These are phyloP conservation scores for Eristalis arbustorum DNA, from an alignment of 2,888 invertebrate genomes.

Conservation along the genomic window DNA sequence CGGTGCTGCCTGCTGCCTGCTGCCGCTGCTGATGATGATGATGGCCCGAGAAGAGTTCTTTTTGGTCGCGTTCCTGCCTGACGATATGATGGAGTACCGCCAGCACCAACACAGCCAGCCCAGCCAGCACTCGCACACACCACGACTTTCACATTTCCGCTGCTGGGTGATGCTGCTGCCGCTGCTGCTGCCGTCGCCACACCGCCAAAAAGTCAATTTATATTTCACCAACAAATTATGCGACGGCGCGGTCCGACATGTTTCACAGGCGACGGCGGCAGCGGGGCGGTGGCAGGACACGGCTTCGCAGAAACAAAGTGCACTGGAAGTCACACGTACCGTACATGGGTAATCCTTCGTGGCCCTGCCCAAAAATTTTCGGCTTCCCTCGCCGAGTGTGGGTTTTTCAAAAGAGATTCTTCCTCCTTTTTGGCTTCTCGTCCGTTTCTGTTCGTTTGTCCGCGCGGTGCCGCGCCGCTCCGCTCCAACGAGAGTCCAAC, in stretches of 20 bases:
- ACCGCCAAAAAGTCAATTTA: slow-evolving; percentile 67
- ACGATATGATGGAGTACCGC: slow-evolving; percentile 69
- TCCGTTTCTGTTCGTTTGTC: not conserved
- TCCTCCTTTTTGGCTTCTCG: slow-evolving; percentile 1
- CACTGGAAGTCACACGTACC: slow-evolving; percentile 69
- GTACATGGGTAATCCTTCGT: slow-evolving; percentile 69
- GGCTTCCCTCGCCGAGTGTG: slow-evolving; percentile 57
- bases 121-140: not conserved
- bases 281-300: slow-evolving; percentile 23
- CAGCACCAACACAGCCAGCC: slow-evolving; percentile 11
- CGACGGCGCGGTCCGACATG: slow-evolving; percentile 1
- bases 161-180: not conserved
- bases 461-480: not conserved
- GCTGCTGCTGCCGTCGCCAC: not conserved
- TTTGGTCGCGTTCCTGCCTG: slow-evolving; percentile 64
- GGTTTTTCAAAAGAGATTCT: slow-evolving; percentile 43
- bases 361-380: slow-evolving; percentile 66
- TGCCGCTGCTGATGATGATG: slow-evolving; percentile 45
- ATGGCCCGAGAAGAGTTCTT: slow-evolving; percentile 51
- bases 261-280: not conserved
- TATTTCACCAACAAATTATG: slow-evolving; percentile 69
- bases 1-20: not conserved
- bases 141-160: slow-evolving; percentile 64
- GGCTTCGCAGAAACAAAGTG: slow-evolving; percentile 68
- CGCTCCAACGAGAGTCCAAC: slow-evolving; percentile 39